Evolutionary conservation across 2,797 vertebrate genomes (phyloP), one percentile per base, ranked within the genome.

Genomic region (Sciurus carolinensis): DNA sequence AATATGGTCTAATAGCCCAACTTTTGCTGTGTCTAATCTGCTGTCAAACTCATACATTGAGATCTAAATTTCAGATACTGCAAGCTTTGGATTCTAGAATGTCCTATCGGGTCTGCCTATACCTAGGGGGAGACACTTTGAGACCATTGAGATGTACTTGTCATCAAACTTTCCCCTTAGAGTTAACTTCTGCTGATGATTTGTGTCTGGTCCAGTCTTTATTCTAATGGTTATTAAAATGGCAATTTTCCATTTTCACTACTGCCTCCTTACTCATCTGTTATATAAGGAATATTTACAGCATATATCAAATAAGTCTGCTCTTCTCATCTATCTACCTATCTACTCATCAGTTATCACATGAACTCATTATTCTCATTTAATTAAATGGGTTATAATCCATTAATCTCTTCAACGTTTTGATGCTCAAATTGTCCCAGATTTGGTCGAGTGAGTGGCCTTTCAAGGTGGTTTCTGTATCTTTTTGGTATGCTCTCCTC

Each of bases 11-110:
- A 52, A 52, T 85, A 52, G 85, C 12, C 57, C 47, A 4, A 52
- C 26, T 64, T 87, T 72, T 71, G 10, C 28, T 69, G n/a, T 52
- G 42, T 79, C n/a, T 28, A 42, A 52, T 79, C 42, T 52, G 54
- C 52, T 42, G 11, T 71, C 39, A 71, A 77, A 22, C 20, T 42
- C 44, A 77, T 28, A 14, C 62, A 52, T 52, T 71, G 30, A 79
- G 71, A 85, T 71, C 22, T 77, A 79, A 94, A 94, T 85, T 71
- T 94, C 72, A 85, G n/a, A 85, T 90, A 20, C 18, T 77, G 12
- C 7, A 62, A 62, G 33, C n/a, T 79, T 62, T 54, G 52, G n/a
- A 18, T 84, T 77, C 52, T 44, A 85, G 47, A 85, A 84, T 26
- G 7, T 59, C 15, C 87, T 71, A 10, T 77, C 42, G 71, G 90